Evolutionary conservation across 1,140 invertebrate species (phyloP).

Genomic region (Nasonia giraulti): DNA sequence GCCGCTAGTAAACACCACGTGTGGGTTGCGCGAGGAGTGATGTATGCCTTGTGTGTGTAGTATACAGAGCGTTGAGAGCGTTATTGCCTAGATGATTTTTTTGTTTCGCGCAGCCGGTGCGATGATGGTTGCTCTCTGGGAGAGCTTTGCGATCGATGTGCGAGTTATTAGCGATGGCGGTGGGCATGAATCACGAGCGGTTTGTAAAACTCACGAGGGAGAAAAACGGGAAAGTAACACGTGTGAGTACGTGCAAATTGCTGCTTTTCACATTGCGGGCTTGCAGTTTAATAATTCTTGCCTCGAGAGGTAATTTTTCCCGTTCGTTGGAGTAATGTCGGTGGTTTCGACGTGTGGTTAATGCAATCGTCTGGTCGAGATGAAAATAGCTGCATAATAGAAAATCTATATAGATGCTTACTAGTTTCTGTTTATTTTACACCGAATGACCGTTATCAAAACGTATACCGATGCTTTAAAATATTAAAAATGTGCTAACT

Average conservation of each 20-base stretch:
- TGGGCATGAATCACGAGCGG: slow-evolving; percentile 13
- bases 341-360: too few relatives aligned
- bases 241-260: background rate
- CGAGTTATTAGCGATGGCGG: slow-evolving; percentile 8
- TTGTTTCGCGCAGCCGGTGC: background rate
- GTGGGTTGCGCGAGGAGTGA: slow-evolving; percentile 14
- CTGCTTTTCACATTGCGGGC: background rate
- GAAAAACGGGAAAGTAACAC: background rate
- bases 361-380: too few relatives aligned
- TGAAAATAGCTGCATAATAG: too few relatives aligned
- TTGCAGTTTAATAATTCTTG: background rate
- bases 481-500: too few relatives aligned
- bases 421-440: too few relatives aligned
- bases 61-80: background rate
- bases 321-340: too few relatives aligned
- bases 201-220: background rate
- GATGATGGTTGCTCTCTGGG: background rate
- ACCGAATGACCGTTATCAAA: too few relatives aligned
- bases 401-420: too few relatives aligned
- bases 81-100: slow-evolving; percentile 20
- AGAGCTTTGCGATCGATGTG: background rate
- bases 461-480: too few relatives aligned
- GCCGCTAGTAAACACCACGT: background rate
- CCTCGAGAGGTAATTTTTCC: background rate
- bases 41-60: slow-evolving; percentile 12